Base-by-base conservation (phyloP, 2,888 invertebrate genomes). In the Drosophila mimetica region DNA sequence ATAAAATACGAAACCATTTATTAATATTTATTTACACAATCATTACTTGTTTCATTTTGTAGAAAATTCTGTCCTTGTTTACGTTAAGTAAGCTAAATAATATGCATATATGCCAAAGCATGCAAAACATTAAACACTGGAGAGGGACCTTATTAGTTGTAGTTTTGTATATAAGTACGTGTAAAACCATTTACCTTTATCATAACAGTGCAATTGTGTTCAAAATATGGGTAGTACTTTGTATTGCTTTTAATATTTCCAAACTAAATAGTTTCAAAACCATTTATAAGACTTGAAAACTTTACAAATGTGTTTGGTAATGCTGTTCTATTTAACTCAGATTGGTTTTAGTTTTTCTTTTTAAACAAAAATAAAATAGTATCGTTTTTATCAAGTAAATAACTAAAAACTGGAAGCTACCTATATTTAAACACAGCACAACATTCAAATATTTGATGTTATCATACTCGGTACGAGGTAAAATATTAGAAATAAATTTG, bases 121-220 rank as follows among this genome's bases (percentile, higher is more conserved):
- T 52, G 16, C 50, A 55, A 63, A 71, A 57, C 53, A 61, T 55
- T 71, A 76, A 76, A 85, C 74, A 91, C 91, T 90, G 91, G 90
- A 86, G 90, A 91, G 90, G 91, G 91, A 90, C 91, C 91, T 90
- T 90, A 88, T 89, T 91, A 90, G 88, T 83, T 83, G 69, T 83
- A 88, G 67, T 46, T 63, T 70, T 76, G 70, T 63, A 79, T 67
- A 75, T 44, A 69, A 28, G 54, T 37, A 55, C 55, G 66, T 59
- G 65, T 22, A 34, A 37, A 41, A 25, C 48, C 34, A 47, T 22
- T 63, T 34, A 8, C 37, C 53, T 73, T 61, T 52, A 65, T 77
- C 69, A 16, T 11, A 30, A 28, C 11, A 6, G 5, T 46, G 16
- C 28, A 30, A 13, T 13, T 46, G 46, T 46, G 18, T 13, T 18